Base-by-base conservation (phyloP, 2,113 vertebrate genomes). In the Thalassarche chlororhynchos region DNA sequence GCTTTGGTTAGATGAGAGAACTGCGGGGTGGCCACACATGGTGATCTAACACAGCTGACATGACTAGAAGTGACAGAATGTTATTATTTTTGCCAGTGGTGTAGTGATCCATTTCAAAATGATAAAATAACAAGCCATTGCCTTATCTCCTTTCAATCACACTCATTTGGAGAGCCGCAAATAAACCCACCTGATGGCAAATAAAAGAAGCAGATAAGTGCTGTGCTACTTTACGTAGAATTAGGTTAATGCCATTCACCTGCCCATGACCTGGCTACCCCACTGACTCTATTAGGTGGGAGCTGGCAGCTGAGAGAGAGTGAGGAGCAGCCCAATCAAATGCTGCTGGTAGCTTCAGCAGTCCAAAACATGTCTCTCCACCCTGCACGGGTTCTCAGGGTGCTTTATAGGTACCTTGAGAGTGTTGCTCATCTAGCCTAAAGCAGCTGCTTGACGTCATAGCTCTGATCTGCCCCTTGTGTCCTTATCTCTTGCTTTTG, bases 301-400 rank as follows among this genome's bases (percentile, higher is more conserved):
- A 84, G 5, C 46, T 91, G 55, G 15, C 36, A 89, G 66, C 80
- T 75, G 51, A 44, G 36, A 44, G 3, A 17, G 5, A 58, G 25
- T 0, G 2, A 81, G 52, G 12, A 66, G 17, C 25, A 66, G 8
- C 5, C 26, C 16, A 26, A 81, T 76, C 21, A 77, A 78, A 64
- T 57, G 44, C 32, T 86, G 60, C n/a, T 92, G 60, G 15, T 8
- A 17, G 17, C 52, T 91, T 66, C 65, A 72, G 40, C 18, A 75
- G 42, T 6, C 29, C 8, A 46, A 42, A 89, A 31, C 42, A 82
- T 13, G 4, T 0, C 2, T 81, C 23, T 54, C 4, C 9, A 64
- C 17, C 19, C 36, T 60, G 2, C 1, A 1, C 1, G 4, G 9
- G 12, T 68, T 31, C 2, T 54, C 44, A 60, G n/a, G 13, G 24